These are phyloP conservation scores for Phalloptychus januarius DNA, from an alignment of 2,797 vertebrate species.

Conservation along the genomic window DNA sequence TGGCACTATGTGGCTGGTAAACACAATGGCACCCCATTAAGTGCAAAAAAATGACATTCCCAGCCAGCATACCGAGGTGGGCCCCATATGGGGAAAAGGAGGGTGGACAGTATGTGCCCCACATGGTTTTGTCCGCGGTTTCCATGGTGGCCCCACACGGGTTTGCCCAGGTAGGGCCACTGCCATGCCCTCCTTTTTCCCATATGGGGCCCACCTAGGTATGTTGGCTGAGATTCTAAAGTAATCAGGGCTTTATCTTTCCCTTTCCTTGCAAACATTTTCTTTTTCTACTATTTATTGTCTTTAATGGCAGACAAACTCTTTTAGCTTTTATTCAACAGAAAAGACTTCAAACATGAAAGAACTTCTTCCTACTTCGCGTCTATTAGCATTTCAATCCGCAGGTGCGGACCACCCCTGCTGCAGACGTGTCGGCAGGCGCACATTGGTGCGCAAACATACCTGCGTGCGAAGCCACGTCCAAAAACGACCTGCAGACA, in stretches of 20 bases:
- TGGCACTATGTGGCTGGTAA: too few species aligned
- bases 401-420: slow-evolving; percentile 69
- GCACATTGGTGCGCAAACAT: slow-evolving; percentile 2
- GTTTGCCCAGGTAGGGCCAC: too few species aligned
- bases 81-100: too few species aligned
- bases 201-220: too few species aligned
- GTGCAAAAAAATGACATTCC: too few species aligned
- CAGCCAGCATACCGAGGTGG: too few species aligned
- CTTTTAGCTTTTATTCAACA: not conserved
- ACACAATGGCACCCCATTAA: too few species aligned
- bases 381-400: slow-evolving; percentile 37
- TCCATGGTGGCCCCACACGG: too few species aligned
- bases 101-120: too few species aligned
- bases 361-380: slow-evolving; percentile 5
- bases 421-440: slow-evolving; percentile 14
- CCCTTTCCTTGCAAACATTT: not conserved
- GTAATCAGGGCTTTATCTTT: not conserved
- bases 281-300: not conserved
- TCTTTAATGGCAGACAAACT: not conserved
- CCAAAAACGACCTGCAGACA: slow-evolving; percentile 23
- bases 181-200: too few species aligned
- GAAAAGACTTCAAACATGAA: slow-evolving; percentile 6
- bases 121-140: too few species aligned
- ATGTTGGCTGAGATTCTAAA: not conserved
- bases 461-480: slow-evolving; percentile 14